Evolutionary conservation across 2,113 vertebrate genomes (phyloP).

Genomic region (Campylomormyrus numenius): DNA sequence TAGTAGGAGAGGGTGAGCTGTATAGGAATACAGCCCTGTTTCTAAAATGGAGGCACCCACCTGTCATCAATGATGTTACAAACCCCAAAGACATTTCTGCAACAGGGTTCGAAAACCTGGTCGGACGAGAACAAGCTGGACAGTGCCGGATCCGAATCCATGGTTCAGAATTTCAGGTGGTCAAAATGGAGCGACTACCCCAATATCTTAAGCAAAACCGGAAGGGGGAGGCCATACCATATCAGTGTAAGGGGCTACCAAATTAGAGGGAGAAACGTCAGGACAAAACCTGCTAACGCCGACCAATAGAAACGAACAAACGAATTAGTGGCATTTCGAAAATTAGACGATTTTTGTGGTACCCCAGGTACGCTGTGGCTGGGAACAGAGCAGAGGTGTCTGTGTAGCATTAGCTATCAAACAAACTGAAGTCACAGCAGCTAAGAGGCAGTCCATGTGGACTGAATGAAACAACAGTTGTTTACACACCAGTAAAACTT

Average conservation of each 20-base stretch:
- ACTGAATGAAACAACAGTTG: background rate
- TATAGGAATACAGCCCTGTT: background rate
- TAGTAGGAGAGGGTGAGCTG: background rate
- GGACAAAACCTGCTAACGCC: constrained; percentile 4
- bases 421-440: background rate
- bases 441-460: background rate
- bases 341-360: background rate
- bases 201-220: constrained; percentile 4
- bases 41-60: constrained; percentile 29
- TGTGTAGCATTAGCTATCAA: background rate
- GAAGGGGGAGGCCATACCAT: constrained; percentile 9
- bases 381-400: background rate
- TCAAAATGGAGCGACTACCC: background rate
- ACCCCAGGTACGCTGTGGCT: background rate
- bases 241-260: constrained; percentile 24
- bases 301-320: constrained; percentile 29
- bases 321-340: background rate
- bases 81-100: constrained; percentile 8
- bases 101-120: constrained; percentile 15
- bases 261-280: constrained; percentile 43
- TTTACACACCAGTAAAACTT: background rate
- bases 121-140: constrained; percentile 20
- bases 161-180: background rate
- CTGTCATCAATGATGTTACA: constrained; percentile 14
- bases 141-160: constrained; percentile 18